Evolutionary conservation across 2,888 invertebrate genomes (phyloP).

Genomic region (Scaptomyza parva): DNA sequence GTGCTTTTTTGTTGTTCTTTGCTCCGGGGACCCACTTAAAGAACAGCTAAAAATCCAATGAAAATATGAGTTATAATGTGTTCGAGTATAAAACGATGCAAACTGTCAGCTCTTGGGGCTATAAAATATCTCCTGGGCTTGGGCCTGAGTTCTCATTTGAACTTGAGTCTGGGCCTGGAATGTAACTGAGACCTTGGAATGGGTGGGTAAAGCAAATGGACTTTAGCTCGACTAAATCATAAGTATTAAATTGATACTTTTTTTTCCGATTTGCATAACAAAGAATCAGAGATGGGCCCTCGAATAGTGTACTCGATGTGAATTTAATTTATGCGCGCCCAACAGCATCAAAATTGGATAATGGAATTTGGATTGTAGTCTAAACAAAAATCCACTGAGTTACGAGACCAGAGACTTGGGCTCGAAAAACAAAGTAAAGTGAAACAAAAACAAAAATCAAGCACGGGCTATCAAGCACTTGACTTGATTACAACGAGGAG

Average conservation of each 20-base stretch:
- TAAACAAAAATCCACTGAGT: conserved; percentile 35
- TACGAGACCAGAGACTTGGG: conserved; percentile 1
- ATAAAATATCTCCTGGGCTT: conserved; percentile 23
- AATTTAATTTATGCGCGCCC: conserved; percentile 69
- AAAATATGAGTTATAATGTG: conserved; percentile 56
- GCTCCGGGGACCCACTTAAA: conserved; percentile 32
- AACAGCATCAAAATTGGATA: conserved; percentile 74
- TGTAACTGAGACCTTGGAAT: neutral
- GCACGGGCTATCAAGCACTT: conserved; percentile 53
- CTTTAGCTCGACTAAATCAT: conserved; percentile 44
- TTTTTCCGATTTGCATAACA: conserved; percentile 70
- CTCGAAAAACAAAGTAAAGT: conserved; percentile 24
- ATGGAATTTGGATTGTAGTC: conserved; percentile 75
- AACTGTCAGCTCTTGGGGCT: conserved; percentile 31
- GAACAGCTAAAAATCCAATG: conserved; percentile 37
- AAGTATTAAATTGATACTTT: conserved; percentile 61
- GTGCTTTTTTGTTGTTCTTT: neutral
- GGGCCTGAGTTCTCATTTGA: too few species aligned
- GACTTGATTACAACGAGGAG: conserved; percentile 64
- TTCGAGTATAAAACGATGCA: conserved; percentile 30
- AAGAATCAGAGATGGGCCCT: conserved; percentile 41
- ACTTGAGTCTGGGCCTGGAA: neutral
- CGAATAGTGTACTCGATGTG: conserved; percentile 15
- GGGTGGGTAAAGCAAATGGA: conserved; percentile 46
- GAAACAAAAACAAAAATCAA: conserved; percentile 16